A percentile compares a stretch with the other conserved stretches of the same genome.
These are phyloP conservation scores for Epizoanthus scotinus DNA, from an alignment of 92 coral and sea anemone species.

Conservation along the genomic window DNA sequence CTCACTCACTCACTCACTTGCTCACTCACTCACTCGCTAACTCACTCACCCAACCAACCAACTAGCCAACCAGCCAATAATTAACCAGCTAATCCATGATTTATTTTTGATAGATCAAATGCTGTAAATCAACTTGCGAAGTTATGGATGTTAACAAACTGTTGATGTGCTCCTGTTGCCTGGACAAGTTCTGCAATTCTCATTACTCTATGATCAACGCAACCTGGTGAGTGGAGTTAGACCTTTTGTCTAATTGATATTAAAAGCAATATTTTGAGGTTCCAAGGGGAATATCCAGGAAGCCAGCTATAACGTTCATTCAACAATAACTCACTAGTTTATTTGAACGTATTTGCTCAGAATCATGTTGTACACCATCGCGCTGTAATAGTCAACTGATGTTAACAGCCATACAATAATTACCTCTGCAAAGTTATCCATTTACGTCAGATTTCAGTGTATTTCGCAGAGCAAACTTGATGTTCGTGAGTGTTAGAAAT, in stretches of 20 bases:
- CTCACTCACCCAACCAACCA: neutral
- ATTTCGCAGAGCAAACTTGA: no score
- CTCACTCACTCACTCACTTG: no score
- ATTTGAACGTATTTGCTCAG: no score
- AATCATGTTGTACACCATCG: no score
- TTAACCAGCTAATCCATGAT: neutral
- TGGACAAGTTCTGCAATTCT: slow-evolving; percentile 80
- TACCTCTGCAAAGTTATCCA: no score
- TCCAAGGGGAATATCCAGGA: neutral
- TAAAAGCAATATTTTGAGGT: neutral
- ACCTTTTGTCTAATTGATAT: neutral
- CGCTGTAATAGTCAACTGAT: no score
- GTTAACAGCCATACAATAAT: no score
- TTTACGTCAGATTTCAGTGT: no score
- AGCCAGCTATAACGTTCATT: no score
- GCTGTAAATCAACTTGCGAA: slow-evolving; percentile 89
- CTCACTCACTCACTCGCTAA: neutral
- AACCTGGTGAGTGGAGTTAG: slow-evolving; percentile 76
- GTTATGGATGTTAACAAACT: slow-evolving; percentile 78
- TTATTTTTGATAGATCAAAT: slow-evolving; percentile 63
- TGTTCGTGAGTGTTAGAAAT: no score
- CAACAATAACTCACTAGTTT: no score
- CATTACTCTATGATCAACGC: slow-evolving; percentile 97
- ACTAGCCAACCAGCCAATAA: no score
- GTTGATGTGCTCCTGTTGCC: slow-evolving; percentile 85